Evolutionary conservation across 2,797 vertebrate genomes (phyloP), one percentile per base, ranked within the genome.

Genomic region (Vespertilio murinus): DNA sequence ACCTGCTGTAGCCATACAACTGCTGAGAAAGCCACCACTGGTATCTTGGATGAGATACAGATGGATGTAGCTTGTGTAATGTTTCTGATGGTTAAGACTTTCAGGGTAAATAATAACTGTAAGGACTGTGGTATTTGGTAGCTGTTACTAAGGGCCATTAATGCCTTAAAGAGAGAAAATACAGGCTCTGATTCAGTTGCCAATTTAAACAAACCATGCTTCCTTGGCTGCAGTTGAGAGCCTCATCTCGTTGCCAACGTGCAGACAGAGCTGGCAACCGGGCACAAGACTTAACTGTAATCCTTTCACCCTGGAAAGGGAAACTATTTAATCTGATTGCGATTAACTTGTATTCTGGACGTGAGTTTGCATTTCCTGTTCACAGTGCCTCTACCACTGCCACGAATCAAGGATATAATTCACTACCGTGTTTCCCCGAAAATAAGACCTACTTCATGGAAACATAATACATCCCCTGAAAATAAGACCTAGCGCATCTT

Each of bases 161-260:
- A 78, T 35, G 0, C 20, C 40, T 75, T 86, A 64, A 88, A 65
- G 35, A 92, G 10, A 78, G 42, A 81, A 90, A 90, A 85, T 18
- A 22, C 23, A 70, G 47, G 22, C 13, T 75, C 23, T 78, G 61
- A 78, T 6, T 81, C 38, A 23, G 14, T 86, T 67, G 83, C 33
- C 74, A 77, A 25, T 59, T 84, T 91, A 82, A 87, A 91, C 35
- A 52, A 92, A n/a, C 70, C 38, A 65, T 38, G 11, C 17, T 93
- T 52, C 42, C 17, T 65, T 89, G 75, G n/a, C 70, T 40, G n/a
- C 35, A 20, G 0, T 73, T 47, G 75, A 74, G 40, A 86, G 14
- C 16, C 10, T 74, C 25, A 65, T 28, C 52, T 74, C 30, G 6
- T 67, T 92, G 79, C 69, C 74, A 64, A 93, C 85, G 20, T 84